Evolutionary conservation across 1,140 invertebrate species (phyloP).

Genomic region (Ptiloglossa arizonensis): DNA sequence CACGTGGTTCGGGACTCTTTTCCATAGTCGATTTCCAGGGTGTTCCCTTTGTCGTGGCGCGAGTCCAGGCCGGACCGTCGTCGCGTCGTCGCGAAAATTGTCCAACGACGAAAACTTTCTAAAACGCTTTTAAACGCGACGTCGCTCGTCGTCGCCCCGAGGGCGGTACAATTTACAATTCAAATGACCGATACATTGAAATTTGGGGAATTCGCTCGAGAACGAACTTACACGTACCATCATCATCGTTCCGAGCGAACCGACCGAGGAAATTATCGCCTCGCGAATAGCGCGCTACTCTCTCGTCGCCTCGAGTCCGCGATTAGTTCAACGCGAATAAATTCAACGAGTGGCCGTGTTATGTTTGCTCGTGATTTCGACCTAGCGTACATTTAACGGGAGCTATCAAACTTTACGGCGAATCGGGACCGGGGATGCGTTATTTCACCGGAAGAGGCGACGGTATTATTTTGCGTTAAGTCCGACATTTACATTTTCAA

Average conservation of each 20-base stretch:
- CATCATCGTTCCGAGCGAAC: conserved; percentile 24
- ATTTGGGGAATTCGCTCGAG: conserved; percentile 70
- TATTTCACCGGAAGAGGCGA: neutral
- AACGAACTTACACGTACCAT: conserved; percentile 52
- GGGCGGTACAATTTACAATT: conserved; percentile 71
- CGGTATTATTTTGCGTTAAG: neutral
- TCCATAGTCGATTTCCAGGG: neutral
- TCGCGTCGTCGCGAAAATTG: neutral
- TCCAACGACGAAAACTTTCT: conserved; percentile 57
- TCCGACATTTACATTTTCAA: neutral
- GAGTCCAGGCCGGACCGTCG: no score
- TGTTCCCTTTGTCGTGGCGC: neutral
- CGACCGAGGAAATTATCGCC: neutral
- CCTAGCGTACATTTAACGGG: neutral
- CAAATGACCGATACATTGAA: conserved; percentile 74
- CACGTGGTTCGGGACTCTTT: no score
- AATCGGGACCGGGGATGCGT: neutral
- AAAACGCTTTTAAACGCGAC: conserved; percentile 65
- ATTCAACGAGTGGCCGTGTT: conserved; percentile 30
- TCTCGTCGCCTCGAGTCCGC: conserved; percentile 7
- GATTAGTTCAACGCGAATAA: neutral
- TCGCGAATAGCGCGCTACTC: neutral
- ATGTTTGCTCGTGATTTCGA: neutral
- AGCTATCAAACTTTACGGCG: neutral
- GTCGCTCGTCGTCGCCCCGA: conserved; percentile 33